Base-by-base conservation (phyloP, 1,140 invertebrate species). In the Ips nitidus region DNA sequence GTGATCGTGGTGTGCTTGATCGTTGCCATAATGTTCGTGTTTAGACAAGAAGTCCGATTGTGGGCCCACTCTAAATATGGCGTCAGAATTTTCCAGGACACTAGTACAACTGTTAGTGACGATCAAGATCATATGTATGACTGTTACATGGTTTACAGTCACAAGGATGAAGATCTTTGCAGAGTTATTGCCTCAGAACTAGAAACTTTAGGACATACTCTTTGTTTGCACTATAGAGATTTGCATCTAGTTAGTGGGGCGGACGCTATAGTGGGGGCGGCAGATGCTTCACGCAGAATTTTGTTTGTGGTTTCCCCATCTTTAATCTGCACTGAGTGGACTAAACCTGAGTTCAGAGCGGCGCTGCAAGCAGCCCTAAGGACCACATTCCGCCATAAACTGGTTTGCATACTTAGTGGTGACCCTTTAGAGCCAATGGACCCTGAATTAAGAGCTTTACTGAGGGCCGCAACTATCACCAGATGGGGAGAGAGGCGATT, bases 91-190 rank as follows among this genome's bases (percentile, higher is more conserved):
- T 91, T 90, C 66, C 83, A 86, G 82, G 83, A 85, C 81, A 74
- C 81, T 73, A 73, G 84, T 72, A 77, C 84, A 73, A 71, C 80
- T 3, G 82, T 83, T 60, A 82, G 82, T 39, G 81, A 82, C 50
- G 89, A 91, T 76, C 84, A 86, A 42, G 90, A 91, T 77, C 87
- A 90, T 66, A 83, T 93, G 42, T 94, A 92, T 80, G 94, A 95
- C 77, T 93, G 92, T 52, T 95, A 94, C 80, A 84, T 95, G 77
- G 89, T 94, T 68, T 94, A 94, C 83, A 92, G 91, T 81, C 88
- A 90, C 73, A 89, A 92, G 79, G 93, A 95, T 81, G 89, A 92
- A 57, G 87, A 91, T 71, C 91, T 94, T 74, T 84, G 88, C 8
- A 85, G 92, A 75, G 88, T 89, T 68, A 85, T 95, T 42, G 89